phyloP scores from a whole-genome alignment of 2,888 invertebrate species.

The Pachliopta kotzebuea region DNA sequence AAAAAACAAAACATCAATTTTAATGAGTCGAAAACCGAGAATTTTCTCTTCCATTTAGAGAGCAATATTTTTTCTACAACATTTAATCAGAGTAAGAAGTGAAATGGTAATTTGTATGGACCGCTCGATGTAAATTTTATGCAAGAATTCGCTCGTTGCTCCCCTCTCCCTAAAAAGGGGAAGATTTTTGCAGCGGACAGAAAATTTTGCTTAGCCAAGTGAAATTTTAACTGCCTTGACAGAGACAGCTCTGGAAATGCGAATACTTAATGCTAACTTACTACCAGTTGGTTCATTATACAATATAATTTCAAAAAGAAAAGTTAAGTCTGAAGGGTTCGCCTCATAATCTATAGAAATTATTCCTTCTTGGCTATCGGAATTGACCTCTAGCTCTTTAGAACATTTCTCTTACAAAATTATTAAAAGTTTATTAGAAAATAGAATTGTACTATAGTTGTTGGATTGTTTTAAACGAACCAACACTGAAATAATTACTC shows the following conservation, averaged over 20 bases:
- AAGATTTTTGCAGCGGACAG: constrained; percentile 78
- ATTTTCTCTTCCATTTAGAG: constrained; percentile 77
- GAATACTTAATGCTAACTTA: constrained; percentile 79
- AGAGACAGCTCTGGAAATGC: constrained; percentile 76
- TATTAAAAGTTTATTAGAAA: not conserved
- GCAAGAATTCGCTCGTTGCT: constrained; percentile 74
- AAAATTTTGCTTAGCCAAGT: constrained; percentile 80
- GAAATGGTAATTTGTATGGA: constrained; percentile 80
- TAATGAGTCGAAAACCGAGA: constrained; percentile 77
- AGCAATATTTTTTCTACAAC: constrained; percentile 80
- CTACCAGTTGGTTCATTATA: constrained; percentile 78
- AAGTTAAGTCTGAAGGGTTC: constrained; percentile 63
- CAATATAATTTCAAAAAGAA: constrained; percentile 71
- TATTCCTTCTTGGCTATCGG: constrained; percentile 28
- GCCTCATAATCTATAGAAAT: constrained; percentile 29
- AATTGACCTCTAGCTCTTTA: constrained; percentile 14
- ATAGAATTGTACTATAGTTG: not conserved
- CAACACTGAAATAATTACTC: constrained; percentile 27
- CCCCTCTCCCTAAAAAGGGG: constrained; percentile 70
- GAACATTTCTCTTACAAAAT: constrained; percentile 1
- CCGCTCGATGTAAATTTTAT: constrained; percentile 81
- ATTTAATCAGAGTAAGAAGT: constrained; percentile 80
- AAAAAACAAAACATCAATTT: constrained; percentile 74
- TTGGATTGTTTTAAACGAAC: not conserved
- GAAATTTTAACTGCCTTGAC: constrained; percentile 80